These are phyloP conservation scores for Tholera decimalis DNA, from an alignment of 2,888 invertebrate genomes.

Conservation along the genomic window DNA sequence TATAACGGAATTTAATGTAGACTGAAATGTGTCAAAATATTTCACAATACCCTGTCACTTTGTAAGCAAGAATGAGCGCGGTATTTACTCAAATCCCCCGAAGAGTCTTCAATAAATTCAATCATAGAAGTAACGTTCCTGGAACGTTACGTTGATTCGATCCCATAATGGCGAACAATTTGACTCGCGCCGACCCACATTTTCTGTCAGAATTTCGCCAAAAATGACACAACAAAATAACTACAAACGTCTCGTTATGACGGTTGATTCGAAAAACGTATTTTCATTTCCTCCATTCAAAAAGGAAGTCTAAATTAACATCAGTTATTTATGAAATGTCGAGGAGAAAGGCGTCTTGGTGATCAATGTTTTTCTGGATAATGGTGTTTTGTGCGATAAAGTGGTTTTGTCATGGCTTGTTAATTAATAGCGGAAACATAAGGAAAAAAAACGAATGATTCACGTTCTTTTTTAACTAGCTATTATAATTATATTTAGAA, in stretches of 20 bases:
- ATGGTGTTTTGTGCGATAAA: constrained; percentile 39
- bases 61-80: constrained; percentile 7
- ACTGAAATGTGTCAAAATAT: constrained; percentile 21
- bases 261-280: constrained; percentile 59
- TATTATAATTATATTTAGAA: no score
- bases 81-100: constrained; percentile 25
- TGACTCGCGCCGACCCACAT: constrained; percentile 54
- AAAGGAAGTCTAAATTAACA: constrained; percentile 60
- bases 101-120: constrained; percentile 57
- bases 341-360: constrained; percentile 60
- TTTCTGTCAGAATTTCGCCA: constrained; percentile 55
- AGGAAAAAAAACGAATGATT: neutral
- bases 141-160: constrained; percentile 63
- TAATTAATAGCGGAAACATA: constrained; percentile 48
- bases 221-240: constrained; percentile 62
- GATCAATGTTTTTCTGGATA: constrained; percentile 52
- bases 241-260: constrained; percentile 66
- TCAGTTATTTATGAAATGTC: constrained; percentile 64
- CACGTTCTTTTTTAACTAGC: neutral
- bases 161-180: constrained; percentile 63
- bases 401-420: constrained; percentile 40
- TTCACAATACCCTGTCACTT: neutral
- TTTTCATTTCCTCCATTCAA: constrained; percentile 60
- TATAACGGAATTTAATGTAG: neutral
- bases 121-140: constrained; percentile 56